Conservation (phyloP, 2,888 invertebrate species). For the Dolichomitus sp. region DNA sequence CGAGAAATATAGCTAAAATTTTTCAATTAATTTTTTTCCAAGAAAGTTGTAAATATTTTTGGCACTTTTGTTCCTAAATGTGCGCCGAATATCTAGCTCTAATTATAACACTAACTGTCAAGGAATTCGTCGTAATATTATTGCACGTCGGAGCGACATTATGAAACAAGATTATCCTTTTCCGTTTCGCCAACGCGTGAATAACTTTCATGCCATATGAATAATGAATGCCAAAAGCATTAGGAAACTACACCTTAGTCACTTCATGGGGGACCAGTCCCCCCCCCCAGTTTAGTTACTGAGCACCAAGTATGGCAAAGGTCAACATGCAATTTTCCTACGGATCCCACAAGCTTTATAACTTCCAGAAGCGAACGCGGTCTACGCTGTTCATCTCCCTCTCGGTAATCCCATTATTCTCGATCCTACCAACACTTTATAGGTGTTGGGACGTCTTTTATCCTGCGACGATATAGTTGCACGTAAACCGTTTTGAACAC, state of each 20-base stretch:
- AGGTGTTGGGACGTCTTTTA: conserved; percentile 48
- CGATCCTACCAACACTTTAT: conserved; percentile 46
- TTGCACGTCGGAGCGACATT: neutral
- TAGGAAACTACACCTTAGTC: conserved; percentile 33
- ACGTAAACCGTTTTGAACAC: conserved; percentile 32
- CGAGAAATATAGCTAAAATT: neutral
- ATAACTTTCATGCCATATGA: conserved; percentile 53
- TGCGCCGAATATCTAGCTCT: neutral
- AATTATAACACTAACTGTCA: neutral
- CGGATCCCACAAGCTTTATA: conserved; percentile 39
- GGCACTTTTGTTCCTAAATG: neutral
- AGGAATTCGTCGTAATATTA: neutral
- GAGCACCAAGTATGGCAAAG: conserved; percentile 22
- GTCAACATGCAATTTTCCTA: conserved; percentile 51
- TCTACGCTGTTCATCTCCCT: conserved; percentile 25
- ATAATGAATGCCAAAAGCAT: conserved; percentile 50
- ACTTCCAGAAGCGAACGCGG: conserved; percentile 27
- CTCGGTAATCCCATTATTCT: conserved; percentile 53
- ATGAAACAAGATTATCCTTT: neutral
- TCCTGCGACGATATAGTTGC: conserved; percentile 35
- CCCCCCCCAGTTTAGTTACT: neutral
- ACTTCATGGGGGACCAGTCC: neutral
- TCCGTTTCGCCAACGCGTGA: conserved; percentile 25
- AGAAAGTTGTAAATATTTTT: neutral
- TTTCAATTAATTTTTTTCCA: neutral